phyloP scores from a whole-genome alignment of 2,888 invertebrate genomes.

The Agrotis puta region DNA sequence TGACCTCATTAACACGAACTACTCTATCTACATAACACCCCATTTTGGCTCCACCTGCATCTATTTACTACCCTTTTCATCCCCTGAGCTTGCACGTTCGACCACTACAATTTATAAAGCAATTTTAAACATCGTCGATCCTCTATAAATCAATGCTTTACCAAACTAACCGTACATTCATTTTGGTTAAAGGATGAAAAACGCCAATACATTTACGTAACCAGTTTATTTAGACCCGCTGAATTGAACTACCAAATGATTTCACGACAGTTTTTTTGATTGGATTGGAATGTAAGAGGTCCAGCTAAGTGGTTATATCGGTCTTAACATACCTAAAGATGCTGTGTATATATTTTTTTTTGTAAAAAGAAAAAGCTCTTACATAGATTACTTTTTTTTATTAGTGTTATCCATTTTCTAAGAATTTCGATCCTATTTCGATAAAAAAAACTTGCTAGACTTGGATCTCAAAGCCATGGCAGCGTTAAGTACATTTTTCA shows the following conservation, averaged over 20 bases:
- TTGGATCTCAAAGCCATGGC: too few species aligned
- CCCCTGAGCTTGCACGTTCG: slow-evolving; percentile 55
- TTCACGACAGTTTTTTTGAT: background rate
- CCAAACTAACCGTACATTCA: slow-evolving; percentile 79
- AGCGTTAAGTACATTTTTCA: background rate
- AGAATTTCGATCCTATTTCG: slow-evolving; percentile 10
- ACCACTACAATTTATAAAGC: slow-evolving; percentile 71
- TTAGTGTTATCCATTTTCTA: slow-evolving; percentile 24
- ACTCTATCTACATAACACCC: slow-evolving; percentile 18
- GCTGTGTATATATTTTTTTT: slow-evolving; percentile 8
- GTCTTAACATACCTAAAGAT: background rate
- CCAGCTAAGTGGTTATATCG: slow-evolving; percentile 12
- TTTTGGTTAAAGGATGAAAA: slow-evolving; percentile 79
- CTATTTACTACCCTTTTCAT: slow-evolving; percentile 33
- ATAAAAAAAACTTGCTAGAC: background rate
- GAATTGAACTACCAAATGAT: slow-evolving; percentile 5
- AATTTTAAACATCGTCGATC: slow-evolving; percentile 73
- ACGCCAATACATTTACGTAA: slow-evolving; percentile 69
- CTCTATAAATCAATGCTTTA: slow-evolving; percentile 79
- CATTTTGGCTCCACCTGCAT: slow-evolving; percentile 44
- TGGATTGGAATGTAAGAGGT: background rate
- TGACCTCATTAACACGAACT: slow-evolving; percentile 19
- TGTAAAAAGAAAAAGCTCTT: slow-evolving; percentile 39
- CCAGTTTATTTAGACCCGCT: slow-evolving; percentile 58
- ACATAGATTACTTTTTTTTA: slow-evolving; percentile 38